Percentiles rank a stretch among this genome's conserved stretches.
phyloP scores from a whole-genome alignment of 2,113 vertebrate species.

The Daboia siamensis region DNA sequence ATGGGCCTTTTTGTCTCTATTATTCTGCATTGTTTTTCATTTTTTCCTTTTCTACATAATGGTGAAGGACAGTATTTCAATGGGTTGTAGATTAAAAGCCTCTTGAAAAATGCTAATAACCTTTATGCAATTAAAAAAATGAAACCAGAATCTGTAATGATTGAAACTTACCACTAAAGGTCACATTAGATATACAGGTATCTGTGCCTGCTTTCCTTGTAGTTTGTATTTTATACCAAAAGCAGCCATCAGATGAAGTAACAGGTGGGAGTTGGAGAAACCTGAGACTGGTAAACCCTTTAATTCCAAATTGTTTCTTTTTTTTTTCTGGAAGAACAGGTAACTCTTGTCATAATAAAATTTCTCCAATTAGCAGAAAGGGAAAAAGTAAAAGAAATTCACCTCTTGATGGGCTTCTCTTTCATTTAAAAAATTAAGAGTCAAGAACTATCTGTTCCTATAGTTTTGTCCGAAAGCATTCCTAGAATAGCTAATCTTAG shows the following conservation, averaged over 20 bases:
- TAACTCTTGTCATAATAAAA: background rate
- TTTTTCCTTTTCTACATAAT: background rate
- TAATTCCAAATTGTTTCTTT: background rate
- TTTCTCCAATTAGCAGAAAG: background rate
- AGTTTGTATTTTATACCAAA: background rate
- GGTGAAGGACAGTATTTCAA: background rate
- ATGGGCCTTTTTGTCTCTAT: background rate
- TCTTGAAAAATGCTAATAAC: background rate
- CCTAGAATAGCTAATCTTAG: background rate
- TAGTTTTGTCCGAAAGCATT: background rate
- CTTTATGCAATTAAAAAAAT: background rate
- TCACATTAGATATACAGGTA: background rate
- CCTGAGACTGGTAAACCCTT: background rate
- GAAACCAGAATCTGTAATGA: background rate
- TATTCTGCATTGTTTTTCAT: background rate
- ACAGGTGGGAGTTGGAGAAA: too few species aligned
- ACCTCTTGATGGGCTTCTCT: background rate
- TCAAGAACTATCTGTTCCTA: background rate
- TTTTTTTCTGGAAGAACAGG: background rate
- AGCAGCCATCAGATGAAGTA: background rate
- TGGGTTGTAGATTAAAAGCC: background rate
- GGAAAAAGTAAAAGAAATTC: background rate
- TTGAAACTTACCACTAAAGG: background rate
- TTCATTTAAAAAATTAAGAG: background rate
- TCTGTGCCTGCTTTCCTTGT: background rate